phyloP scores from a whole-genome alignment of 2,113 vertebrate species.

The Triplophysa dalaica region DNA sequence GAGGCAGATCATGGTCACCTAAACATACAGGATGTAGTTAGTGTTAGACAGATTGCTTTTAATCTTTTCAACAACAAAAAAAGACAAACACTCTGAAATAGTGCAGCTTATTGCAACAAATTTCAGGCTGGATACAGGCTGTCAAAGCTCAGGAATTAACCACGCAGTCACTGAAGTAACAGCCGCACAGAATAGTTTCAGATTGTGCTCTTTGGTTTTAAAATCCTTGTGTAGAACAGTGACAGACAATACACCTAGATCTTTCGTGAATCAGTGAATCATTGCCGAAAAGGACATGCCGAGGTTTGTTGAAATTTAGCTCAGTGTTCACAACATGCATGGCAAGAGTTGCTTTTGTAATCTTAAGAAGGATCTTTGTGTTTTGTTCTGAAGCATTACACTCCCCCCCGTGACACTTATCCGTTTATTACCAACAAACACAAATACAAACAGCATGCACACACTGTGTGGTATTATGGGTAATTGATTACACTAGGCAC shows the following conservation, averaged over 20 bases:
- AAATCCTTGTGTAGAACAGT: background rate
- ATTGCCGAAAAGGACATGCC: background rate
- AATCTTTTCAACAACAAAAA: background rate
- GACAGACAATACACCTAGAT: background rate
- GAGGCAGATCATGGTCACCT: background rate
- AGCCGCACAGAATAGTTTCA: background rate
- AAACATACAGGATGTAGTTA: background rate
- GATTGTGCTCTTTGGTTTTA: background rate
- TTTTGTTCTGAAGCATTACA: background rate
- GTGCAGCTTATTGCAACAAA: background rate
- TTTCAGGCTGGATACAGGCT: background rate
- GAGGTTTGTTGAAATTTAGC: slow-evolving; percentile 1
- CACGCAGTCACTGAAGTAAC: background rate
- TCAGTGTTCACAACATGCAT: background rate
- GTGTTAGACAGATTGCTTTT: background rate
- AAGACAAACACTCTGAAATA: background rate
- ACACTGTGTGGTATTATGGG: background rate
- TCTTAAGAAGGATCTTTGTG: slow-evolving; percentile 15
- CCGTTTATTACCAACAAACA: background rate
- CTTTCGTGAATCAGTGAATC: background rate
- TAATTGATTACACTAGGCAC: background rate
- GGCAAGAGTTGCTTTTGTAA: slow-evolving; percentile 28
- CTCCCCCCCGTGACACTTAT: background rate
- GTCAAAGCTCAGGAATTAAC: background rate
- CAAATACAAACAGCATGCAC: slow-evolving; percentile 1